Conservation (phyloP, 1,140 invertebrate species). For the Mizuhopecten yessoensis region DNA sequence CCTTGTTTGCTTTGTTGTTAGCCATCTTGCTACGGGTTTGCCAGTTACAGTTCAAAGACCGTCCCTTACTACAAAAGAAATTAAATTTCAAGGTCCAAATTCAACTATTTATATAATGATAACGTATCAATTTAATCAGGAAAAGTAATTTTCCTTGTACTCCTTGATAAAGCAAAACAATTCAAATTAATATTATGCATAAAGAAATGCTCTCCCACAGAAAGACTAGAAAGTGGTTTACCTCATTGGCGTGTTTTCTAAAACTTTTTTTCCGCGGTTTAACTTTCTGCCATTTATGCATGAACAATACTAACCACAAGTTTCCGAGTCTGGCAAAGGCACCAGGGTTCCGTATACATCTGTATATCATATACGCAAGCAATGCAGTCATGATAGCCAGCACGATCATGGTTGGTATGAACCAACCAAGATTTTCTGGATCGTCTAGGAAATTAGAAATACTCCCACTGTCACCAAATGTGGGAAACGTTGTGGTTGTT, state of each 20-base stretch:
- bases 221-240: no score
- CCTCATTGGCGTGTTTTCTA: no score
- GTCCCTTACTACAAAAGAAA: not conserved
- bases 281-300: no score
- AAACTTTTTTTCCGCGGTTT: no score
- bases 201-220: no score
- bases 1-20: not conserved
- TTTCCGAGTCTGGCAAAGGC: not conserved
- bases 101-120: no score
- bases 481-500: slow-evolving; percentile 29
- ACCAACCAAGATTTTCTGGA: slow-evolving; percentile 53
- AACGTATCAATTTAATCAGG: no score
- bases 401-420: slow-evolving; percentile 54
- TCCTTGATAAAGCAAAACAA: no score
- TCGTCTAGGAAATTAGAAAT: slow-evolving; percentile 43
- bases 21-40: not conserved
- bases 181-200: no score
- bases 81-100: not conserved
- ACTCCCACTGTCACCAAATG: not conserved
- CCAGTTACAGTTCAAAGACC: not conserved
- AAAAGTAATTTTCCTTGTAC: no score
- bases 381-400: slow-evolving; percentile 43
- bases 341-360: slow-evolving; percentile 46
- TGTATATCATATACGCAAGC: slow-evolving; percentile 49
- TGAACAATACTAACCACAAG: not conserved